These are phyloP conservation scores for Cromileptes altivelis DNA, from an alignment of 2,113 vertebrate genomes.

Conservation along the genomic window DNA sequence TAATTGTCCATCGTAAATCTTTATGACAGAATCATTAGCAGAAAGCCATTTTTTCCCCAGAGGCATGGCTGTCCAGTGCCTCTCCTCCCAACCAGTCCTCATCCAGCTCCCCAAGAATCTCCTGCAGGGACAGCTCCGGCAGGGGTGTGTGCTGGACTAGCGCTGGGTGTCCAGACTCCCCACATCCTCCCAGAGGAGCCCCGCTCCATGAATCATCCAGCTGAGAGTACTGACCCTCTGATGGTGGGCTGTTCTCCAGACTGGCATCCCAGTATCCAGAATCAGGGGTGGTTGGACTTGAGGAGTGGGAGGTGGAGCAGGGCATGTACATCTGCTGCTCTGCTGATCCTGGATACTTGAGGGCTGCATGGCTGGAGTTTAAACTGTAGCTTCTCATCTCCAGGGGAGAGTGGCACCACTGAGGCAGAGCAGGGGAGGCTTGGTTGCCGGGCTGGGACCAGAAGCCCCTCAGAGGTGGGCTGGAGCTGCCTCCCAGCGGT, in stretches of 20 bases:
- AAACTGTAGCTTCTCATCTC: conserved; percentile 56
- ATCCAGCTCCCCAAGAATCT: conserved; percentile 79
- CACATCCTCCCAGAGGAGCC: conserved; percentile 5
- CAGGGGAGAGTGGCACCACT: conserved; percentile 60
- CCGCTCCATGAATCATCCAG: conserved; percentile 61
- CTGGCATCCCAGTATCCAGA: conserved; percentile 76
- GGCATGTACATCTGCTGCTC: conserved; percentile 58
- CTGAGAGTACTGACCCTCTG: conserved; percentile 33
- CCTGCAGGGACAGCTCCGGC: conserved; percentile 81
- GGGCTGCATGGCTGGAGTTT: conserved; percentile 16
- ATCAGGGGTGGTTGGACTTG: conserved; percentile 75
- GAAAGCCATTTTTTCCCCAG: conserved; percentile 43
- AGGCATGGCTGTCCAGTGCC: conserved; percentile 5
- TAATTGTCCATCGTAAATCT: conserved; percentile 19
- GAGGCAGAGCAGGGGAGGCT: conserved; percentile 18
- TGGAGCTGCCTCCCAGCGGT: conserved; percentile 21
- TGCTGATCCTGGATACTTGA: conserved; percentile 49
- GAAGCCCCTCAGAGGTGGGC: conserved; percentile 38
- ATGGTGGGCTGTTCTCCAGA: conserved; percentile 48
- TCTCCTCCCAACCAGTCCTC: conserved; percentile 77
- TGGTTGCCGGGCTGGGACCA: conserved; percentile 59
- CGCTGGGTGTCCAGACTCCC: neutral
- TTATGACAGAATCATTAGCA: conserved; percentile 32
- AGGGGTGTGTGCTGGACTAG: conserved; percentile 51
- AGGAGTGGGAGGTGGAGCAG: conserved; percentile 41